Conservation (phyloP, 2,113 vertebrate genomes). For the Lynx canadensis region DNA sequence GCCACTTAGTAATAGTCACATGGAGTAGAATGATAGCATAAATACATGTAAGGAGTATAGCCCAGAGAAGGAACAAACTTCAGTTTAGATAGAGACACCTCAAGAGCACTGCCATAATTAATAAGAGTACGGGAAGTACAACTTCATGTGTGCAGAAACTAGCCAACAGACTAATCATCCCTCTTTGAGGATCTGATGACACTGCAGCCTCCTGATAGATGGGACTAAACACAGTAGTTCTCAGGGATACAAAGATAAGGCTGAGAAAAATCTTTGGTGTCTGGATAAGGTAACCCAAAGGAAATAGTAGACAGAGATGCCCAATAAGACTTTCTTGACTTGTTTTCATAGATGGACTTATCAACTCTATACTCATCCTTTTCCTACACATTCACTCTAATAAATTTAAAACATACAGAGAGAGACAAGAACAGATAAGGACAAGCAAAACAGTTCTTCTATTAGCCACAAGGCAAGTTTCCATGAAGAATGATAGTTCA, state of each 20-base stretch:
- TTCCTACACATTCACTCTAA: not conserved
- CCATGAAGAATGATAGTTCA: not conserved
- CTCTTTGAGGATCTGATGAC: not conserved
- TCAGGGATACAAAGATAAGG: not conserved
- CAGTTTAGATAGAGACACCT: not conserved
- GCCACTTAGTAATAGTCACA: not conserved
- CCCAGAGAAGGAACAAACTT: not conserved
- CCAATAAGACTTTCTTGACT: not conserved
- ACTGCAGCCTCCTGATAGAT: not conserved
- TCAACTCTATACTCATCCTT: not conserved
- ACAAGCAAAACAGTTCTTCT: not conserved
- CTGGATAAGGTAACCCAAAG: not conserved
- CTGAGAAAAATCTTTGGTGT: not conserved
- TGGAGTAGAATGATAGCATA: not conserved
- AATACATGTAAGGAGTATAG: not conserved
- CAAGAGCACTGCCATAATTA: not conserved
- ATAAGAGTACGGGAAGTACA: rapidly evolving
- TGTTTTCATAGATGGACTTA: not conserved
- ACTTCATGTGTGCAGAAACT: not conserved
- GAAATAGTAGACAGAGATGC: not conserved
- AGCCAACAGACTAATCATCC: not conserved
- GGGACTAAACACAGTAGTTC: not conserved
- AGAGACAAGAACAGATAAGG: not conserved
- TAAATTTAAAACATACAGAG: not conserved
- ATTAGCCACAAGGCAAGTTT: not conserved